These are phyloP conservation scores for Triplophysa tibetana DNA, from an alignment of 2,113 vertebrate genomes.

Conservation along the genomic window DNA sequence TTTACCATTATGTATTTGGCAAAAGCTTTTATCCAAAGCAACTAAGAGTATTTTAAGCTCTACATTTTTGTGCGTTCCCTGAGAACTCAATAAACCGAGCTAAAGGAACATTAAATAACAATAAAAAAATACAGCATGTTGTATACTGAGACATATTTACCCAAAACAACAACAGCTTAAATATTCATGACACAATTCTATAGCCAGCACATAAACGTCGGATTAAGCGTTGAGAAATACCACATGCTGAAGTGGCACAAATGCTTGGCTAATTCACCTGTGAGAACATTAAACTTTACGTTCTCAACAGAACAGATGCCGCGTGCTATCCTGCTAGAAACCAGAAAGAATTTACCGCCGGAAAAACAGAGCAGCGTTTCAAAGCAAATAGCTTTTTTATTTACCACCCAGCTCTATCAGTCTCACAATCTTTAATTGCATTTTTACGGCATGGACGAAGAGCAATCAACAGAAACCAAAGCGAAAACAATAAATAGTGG, in stretches of 20 bases:
- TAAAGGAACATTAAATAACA: too few relatives aligned
- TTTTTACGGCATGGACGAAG: background rate
- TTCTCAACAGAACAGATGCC: background rate
- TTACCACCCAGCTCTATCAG: background rate
- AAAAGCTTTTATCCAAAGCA: too few relatives aligned
- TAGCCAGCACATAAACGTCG: too few relatives aligned
- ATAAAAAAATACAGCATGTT: too few relatives aligned
- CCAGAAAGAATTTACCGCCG: background rate
- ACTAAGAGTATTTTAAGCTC: too few relatives aligned
- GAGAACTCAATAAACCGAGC: too few relatives aligned
- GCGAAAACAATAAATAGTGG: background rate
- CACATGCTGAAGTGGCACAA: background rate
- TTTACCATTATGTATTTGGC: too few relatives aligned
- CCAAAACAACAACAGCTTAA: too few relatives aligned
- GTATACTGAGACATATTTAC: too few relatives aligned
- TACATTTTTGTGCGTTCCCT: too few relatives aligned
- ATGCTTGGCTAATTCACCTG: too few relatives aligned
- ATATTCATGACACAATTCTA: too few relatives aligned
- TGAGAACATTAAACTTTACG: background rate
- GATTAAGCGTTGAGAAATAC: background rate
- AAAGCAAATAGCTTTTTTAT: slow-evolving; percentile 8
- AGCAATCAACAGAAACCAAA: slow-evolving; percentile 12
- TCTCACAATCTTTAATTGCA: slow-evolving; percentile 13
- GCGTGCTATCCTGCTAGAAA: background rate
- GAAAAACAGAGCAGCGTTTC: background rate